A percentile compares a stretch with the other conserved stretches of the same genome.
Conservation (phyloP, 2,113 vertebrate genomes). For the Hiodon alosoides region DNA sequence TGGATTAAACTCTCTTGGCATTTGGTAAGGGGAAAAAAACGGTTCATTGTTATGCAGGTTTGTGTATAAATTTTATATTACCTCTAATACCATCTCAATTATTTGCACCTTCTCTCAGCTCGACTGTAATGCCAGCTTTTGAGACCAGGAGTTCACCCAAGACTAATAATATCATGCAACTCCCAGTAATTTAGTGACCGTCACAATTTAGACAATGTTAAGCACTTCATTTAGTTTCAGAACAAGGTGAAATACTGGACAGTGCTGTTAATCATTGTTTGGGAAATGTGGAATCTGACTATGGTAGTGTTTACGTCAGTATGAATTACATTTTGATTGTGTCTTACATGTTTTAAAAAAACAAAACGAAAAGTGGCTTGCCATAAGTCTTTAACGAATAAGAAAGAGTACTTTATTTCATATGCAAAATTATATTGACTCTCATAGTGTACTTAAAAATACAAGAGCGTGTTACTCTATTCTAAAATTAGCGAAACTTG, state of each 20-base stretch:
- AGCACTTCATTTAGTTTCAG: background rate
- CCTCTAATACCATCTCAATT: background rate
- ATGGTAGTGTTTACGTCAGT: background rate
- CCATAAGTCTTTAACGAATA: too few species aligned
- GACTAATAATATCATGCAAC: background rate
- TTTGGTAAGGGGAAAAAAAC: too few species aligned
- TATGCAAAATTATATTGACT: background rate
- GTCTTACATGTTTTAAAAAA: too few species aligned
- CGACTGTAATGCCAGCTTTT: background rate
- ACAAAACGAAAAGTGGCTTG: too few species aligned
- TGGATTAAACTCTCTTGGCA: too few species aligned
- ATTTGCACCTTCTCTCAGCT: background rate
- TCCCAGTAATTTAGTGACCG: constrained; percentile 9
- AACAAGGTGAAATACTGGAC: background rate
- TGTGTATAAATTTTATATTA: background rate
- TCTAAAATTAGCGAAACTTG: too few species aligned
- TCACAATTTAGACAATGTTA: background rate
- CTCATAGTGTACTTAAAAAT: too few species aligned
- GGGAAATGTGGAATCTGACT: background rate
- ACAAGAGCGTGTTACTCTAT: background rate
- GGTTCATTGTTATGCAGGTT: background rate
- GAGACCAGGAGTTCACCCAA: constrained; percentile 3
- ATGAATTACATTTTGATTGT: background rate
- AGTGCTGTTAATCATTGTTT: background rate
- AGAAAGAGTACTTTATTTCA: too few species aligned